Percentiles rank a stretch among this genome's conserved stretches.
Evolutionary conservation across 2,888 invertebrate genomes (phyloP).

Genomic region (Lampropteryx suffumata): DNA sequence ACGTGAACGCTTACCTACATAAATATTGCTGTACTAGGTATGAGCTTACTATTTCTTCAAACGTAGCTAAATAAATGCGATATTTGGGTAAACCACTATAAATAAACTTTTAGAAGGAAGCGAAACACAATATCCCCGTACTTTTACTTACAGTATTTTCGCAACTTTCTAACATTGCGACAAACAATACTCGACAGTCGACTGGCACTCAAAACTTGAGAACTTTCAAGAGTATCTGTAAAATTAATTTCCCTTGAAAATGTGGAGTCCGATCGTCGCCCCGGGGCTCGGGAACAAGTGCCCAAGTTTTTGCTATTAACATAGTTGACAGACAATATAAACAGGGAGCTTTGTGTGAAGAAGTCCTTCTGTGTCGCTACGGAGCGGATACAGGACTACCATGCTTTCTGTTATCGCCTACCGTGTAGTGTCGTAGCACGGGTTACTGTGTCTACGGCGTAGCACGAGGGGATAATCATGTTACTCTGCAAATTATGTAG

Average conservation of each 20-base stretch:
- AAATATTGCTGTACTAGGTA: no score
- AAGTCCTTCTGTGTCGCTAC: neutral
- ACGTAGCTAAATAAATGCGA: neutral
- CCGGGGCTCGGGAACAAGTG: conserved; percentile 26
- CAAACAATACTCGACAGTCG: conserved; percentile 27
- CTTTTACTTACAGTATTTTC: conserved; percentile 15
- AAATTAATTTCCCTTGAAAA: conserved; percentile 38
- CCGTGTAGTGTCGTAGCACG: neutral
- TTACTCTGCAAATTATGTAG: no score
- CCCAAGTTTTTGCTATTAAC: conserved; percentile 39
- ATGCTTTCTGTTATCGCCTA: neutral
- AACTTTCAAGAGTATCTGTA: conserved; percentile 36
- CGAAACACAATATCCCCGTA: conserved; percentile 5
- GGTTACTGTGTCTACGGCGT: no score
- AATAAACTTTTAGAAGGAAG: conserved; percentile 9
- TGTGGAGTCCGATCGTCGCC: conserved; percentile 37
- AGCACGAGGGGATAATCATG: neutral
- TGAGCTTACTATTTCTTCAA: no score
- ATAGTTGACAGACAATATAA: conserved; percentile 39
- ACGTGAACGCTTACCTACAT: no score
- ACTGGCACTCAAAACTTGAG: conserved; percentile 20
- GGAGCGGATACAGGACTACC: conserved; percentile 5
- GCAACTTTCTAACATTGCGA: conserved; percentile 17
- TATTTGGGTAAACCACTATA: neutral
- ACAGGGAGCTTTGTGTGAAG: conserved; percentile 18